Evolutionary conservation across 2,888 invertebrate species (phyloP), one percentile per base, ranked within the genome.

Genomic region (Hemithea aestivaria): DNA sequence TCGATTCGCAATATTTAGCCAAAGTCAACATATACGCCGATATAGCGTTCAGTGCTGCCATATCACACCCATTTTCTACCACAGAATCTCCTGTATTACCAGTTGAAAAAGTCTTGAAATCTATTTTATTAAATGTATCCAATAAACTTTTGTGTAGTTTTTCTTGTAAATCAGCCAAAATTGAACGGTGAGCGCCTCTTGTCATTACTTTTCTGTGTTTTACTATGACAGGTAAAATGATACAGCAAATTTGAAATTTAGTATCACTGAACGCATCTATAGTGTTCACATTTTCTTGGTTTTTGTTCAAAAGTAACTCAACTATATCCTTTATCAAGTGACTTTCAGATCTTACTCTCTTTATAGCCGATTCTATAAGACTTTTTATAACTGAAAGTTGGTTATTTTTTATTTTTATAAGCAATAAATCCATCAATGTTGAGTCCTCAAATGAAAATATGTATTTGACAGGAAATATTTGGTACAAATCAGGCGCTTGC

Each of bases 171-270:
- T 79, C 73, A 0, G 84, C 78, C 50, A 87, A 58, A 37, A 84
- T 79, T 0, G 84, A 76, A 51, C 84, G 65, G 21, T 63, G 74
- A 0, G 72, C 72, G 24, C 83, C 77, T 0, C 69, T 58, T 0
- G 80, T 82, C 21, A 82, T 75, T 1, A 68, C 62, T 54, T 75
- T 74, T 42, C 77, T 83, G 41, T 87, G 82, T 57, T 79, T 85
- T 0, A 79, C 73, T 35, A 87, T 75, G 9, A 80, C 58, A 1
- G 87, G 85, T 11, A 87, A 39, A 16, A 83, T 67, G 0, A 75
- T 46, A 38, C 85, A 87, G 32, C 61, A 82, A 1, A 82, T 76
- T 73, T 85, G 84, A 40, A 85, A 85, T 1, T 69, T 67, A 1
- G 70, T 52, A n/a, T 83, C 72, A 12, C 58, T 71, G 35, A 85